Percentiles rank a stretch among this genome's conserved stretches.
Evolutionary conservation across 2,888 invertebrate genomes (phyloP).

Genomic region (Polyommatus icarus): DNA sequence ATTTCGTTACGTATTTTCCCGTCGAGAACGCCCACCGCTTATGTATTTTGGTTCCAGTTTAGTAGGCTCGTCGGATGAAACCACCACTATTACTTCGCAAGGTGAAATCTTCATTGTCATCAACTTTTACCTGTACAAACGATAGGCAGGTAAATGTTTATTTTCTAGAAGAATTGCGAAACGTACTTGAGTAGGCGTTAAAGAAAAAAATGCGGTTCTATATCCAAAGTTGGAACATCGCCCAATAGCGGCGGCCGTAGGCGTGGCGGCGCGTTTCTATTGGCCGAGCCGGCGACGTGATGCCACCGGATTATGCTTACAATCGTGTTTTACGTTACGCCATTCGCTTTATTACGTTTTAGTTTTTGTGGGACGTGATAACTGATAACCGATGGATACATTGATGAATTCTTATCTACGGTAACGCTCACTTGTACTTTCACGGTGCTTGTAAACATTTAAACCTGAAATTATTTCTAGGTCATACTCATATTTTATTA

Average conservation of each 20-base stretch:
- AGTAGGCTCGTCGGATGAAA: background rate
- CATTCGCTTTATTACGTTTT: conserved; percentile 44
- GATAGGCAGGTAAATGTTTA: background rate
- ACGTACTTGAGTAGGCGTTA: conserved; percentile 74
- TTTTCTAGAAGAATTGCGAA: background rate
- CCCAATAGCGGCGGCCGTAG: conserved; percentile 72
- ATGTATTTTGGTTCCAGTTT: background rate
- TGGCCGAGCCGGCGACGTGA: conserved; percentile 56
- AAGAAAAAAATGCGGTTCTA: conserved; percentile 76
- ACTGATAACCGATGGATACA: conserved; percentile 29
- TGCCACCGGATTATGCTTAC: conserved; percentile 70
- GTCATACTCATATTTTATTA: background rate
- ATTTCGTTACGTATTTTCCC: background rate
- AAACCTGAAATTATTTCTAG: background rate
- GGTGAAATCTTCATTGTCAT: background rate
- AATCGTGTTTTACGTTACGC: conserved; percentile 43
- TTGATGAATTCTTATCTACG: conserved; percentile 29
- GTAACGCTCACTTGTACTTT: background rate
- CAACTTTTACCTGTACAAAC: background rate
- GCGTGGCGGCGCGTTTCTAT: conserved; percentile 67
- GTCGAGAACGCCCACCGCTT: background rate
- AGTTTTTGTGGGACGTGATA: conserved; percentile 38
- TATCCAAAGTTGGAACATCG: conserved; percentile 72
- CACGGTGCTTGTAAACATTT: background rate
- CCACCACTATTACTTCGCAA: background rate